These are phyloP conservation scores for Phymanthus crucifer DNA, from an alignment of 92 coral and sea anemone species.

Conservation along the genomic window DNA sequence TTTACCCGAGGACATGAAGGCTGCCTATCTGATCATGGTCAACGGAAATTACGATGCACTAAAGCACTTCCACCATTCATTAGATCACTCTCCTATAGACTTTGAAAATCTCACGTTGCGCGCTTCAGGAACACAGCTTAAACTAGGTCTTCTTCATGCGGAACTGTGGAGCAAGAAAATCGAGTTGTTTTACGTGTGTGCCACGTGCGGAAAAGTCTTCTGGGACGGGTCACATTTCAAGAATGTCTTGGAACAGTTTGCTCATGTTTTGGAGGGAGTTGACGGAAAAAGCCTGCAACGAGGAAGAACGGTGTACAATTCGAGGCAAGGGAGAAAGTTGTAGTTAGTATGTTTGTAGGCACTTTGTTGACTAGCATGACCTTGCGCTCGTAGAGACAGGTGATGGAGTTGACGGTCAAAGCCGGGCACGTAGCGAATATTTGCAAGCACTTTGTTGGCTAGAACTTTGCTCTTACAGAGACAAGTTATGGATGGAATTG, in stretches of 20 bases:
- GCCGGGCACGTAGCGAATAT: too few relatives aligned
- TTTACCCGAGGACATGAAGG: slow-evolving; percentile 61
- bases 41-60: slow-evolving; percentile 48
- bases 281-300: background rate
- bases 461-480: too few relatives aligned
- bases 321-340: background rate
- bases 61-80: slow-evolving; percentile 32
- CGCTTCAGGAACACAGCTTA: slow-evolving; percentile 67
- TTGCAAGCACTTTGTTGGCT: too few relatives aligned
- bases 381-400: too few relatives aligned
- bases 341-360: background rate
- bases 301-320: background rate
- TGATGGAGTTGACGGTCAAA: too few relatives aligned
- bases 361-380: background rate
- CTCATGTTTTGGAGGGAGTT: slow-evolving; percentile 57
- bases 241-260: slow-evolving; percentile 75
- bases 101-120: slow-evolving; percentile 53
- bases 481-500: too few relatives aligned
- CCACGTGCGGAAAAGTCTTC: slow-evolving; percentile 82
- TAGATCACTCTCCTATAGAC: slow-evolving; percentile 64
- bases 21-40: slow-evolving; percentile 57
- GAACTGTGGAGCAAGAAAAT: slow-evolving; percentile 56
- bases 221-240: slow-evolving; percentile 99
- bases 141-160: slow-evolving; percentile 75
- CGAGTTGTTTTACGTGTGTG: slow-evolving; percentile 79